Evolutionary conservation across 2,888 invertebrate species (phyloP).

Genomic region (Limnephilus marmoratus): DNA sequence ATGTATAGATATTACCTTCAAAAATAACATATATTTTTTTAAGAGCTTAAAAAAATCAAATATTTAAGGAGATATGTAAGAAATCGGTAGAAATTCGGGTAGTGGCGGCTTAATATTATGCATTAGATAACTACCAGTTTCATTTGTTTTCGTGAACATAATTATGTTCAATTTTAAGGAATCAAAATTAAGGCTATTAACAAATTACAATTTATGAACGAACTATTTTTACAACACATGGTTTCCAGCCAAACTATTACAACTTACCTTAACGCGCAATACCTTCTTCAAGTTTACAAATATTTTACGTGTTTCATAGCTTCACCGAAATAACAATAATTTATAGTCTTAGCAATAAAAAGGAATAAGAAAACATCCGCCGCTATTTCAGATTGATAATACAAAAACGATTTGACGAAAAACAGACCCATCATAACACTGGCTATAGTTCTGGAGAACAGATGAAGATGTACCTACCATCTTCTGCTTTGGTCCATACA

Average conservation of each 20-base stretch:
- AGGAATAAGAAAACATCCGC: constrained; percentile 34
- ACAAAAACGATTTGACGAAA: constrained; percentile 35
- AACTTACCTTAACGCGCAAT: not conserved
- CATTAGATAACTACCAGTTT: too few species aligned
- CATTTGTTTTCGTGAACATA: too few species aligned
- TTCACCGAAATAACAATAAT: not conserved
- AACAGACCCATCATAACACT: constrained; percentile 23
- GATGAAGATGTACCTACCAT: not conserved
- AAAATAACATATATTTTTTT: too few species aligned
- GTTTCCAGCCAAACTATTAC: not conserved
- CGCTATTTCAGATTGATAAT: constrained; percentile 35
- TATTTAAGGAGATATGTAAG: too few species aligned
- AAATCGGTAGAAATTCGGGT: too few species aligned
- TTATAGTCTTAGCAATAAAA: constrained; percentile 35
- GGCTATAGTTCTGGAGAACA: not conserved
- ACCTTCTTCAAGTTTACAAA: too few species aligned
- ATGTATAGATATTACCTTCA: too few species aligned
- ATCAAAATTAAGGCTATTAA: not conserved
- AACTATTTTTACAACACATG: not conserved
- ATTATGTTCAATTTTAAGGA: not conserved
- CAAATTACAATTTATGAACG: not conserved
- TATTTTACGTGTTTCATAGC: not conserved
- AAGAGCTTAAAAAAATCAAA: too few species aligned
- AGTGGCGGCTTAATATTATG: too few species aligned
- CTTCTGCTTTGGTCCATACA: not conserved